A percentile compares a stretch with the other conserved stretches of the same genome.
These are phyloP conservation scores for Styela plicata DNA, from an alignment of 23 tunicate genomes.

Conservation along the genomic window DNA sequence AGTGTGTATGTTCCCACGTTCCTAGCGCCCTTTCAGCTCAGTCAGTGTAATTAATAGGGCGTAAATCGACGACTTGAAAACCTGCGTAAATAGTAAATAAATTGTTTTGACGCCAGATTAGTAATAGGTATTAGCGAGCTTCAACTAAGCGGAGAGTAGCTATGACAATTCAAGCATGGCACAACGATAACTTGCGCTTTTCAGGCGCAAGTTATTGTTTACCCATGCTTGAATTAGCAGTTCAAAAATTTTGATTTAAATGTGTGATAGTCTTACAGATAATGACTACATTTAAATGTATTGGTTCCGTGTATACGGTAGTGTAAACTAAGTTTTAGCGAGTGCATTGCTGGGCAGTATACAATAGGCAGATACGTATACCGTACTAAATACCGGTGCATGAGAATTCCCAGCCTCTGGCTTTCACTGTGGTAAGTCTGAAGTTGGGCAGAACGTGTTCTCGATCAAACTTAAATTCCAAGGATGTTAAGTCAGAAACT, in stretches of 20 bases:
- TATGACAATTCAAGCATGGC: background rate
- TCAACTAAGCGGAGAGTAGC: background rate
- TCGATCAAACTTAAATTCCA: too few relatives aligned
- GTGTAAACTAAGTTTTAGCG: background rate
- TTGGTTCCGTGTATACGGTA: background rate
- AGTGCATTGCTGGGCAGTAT: too few relatives aligned
- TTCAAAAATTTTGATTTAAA: background rate
- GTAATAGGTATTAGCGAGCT: too few relatives aligned
- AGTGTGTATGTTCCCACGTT: background rate
- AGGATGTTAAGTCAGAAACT: too few relatives aligned
- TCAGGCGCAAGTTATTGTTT: background rate
- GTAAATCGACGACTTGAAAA: background rate
- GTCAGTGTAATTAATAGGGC: background rate
- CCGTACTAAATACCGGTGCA: too few relatives aligned
- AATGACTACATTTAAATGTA: too few relatives aligned
- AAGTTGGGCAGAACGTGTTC: too few relatives aligned
- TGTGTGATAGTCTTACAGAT: background rate
- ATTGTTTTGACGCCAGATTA: background rate
- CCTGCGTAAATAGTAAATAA: background rate
- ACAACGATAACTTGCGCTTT: background rate
- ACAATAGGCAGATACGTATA: too few relatives aligned
- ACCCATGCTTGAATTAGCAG: too few relatives aligned
- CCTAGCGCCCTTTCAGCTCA: background rate
- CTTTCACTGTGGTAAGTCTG: too few relatives aligned
- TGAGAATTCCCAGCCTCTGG: too few relatives aligned